Percentiles rank a stretch among this genome's conserved stretches.
Conservation (phyloP, 2,888 invertebrate species). For the Agrochola macilenta region DNA sequence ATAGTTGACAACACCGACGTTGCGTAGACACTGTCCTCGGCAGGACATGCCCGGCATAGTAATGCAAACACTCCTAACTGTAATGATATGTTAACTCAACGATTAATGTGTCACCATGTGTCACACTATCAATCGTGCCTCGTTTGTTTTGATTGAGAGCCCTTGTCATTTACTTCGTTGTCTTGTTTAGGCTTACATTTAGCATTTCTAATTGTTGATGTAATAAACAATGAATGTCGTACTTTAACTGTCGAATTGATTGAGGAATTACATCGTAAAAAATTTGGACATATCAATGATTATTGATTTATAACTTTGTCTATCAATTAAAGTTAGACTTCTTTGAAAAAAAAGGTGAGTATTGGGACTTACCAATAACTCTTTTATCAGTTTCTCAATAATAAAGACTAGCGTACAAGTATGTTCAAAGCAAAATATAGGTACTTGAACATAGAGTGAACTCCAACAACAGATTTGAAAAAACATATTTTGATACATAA, state of each 20-base stretch:
- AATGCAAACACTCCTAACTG: constrained; percentile 61
- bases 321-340: neutral
- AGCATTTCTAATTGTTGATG: constrained; percentile 55
- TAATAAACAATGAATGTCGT: constrained; percentile 46
- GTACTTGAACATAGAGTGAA: neutral
- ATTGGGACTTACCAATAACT: neutral
- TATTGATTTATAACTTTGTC: neutral
- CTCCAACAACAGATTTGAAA: neutral
- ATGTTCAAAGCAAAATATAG: neutral
- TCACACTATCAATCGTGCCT: constrained; percentile 54
- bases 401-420: neutral
- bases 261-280: constrained; percentile 14
- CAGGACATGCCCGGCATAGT: constrained; percentile 60
- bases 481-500: neutral
- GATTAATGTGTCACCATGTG: constrained; percentile 65
- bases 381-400: neutral
- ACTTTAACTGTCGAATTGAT: constrained; percentile 39
- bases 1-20: constrained; percentile 58
- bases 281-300: constrained; percentile 5
- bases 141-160: constrained; percentile 66
- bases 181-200: constrained; percentile 49
- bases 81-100: constrained; percentile 68
- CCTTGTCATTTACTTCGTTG: constrained; percentile 60
- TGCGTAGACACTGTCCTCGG: constrained; percentile 69
- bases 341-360: neutral